Conservation (phyloP, 2,797 vertebrate genomes). For the Perodicticus potto region DNA sequence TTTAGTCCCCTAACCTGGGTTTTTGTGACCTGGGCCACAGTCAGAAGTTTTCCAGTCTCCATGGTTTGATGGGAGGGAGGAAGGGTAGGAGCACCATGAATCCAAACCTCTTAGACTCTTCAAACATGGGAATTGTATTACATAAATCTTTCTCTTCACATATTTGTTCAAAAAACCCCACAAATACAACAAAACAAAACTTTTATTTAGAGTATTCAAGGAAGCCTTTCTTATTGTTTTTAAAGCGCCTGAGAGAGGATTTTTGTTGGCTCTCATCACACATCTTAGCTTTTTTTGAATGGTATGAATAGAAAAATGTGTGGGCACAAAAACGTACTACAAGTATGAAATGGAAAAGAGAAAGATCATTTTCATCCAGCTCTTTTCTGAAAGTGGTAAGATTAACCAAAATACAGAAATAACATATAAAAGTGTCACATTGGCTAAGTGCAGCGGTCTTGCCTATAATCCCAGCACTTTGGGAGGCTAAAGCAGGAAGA, state of each 20-base stretch:
- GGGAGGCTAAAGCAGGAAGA: neutral
- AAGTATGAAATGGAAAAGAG: constrained; percentile 1
- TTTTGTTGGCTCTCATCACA: constrained; percentile 3
- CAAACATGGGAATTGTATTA: constrained; percentile 47
- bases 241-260: neutral
- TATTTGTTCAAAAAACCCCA: constrained; percentile 28
- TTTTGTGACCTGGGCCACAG: neutral
- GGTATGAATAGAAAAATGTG: neutral
- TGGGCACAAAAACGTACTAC: neutral
- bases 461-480: neutral
- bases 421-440: neutral
- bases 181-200: constrained; percentile 8
- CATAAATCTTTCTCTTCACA: neutral
- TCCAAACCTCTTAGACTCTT: constrained; percentile 29
- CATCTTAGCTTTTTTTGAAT: constrained; percentile 45
- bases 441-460: neutral
- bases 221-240: constrained; percentile 21
- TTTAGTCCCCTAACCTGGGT: neutral
- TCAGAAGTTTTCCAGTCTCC: neutral
- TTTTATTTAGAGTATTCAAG: constrained; percentile 25
- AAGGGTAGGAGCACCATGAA: neutral
- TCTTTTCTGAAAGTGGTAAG: neutral
- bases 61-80: fast-evolving
- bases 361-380: neutral
- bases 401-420: neutral